Conservation (phyloP, 2,888 invertebrate species). For the Philonicus albiceps region DNA sequence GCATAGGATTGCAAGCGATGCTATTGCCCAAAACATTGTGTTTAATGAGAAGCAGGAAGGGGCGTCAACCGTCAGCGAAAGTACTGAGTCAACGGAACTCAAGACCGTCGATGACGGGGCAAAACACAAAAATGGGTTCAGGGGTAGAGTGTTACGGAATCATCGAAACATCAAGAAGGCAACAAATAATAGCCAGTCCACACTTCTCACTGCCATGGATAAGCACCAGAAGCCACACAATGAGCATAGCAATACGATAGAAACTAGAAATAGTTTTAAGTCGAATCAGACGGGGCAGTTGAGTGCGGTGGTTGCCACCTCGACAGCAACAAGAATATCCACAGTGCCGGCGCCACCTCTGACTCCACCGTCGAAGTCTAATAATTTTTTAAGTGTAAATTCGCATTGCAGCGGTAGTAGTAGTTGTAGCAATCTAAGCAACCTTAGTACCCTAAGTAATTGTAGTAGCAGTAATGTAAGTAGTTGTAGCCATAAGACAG, state of each 20-base stretch:
- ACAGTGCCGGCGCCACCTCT: neutral
- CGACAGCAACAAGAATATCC: neutral
- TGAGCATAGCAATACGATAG: constrained; percentile 20
- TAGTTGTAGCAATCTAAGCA: constrained; percentile 51
- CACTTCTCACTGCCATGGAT: neutral
- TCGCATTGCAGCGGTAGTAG: constrained; percentile 51
- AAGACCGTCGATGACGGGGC: neutral
- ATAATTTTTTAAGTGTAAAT: constrained; percentile 40
- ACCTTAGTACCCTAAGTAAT: constrained; percentile 54
- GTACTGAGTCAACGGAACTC: neutral
- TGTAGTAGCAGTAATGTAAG: constrained; percentile 51
- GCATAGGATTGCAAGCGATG: constrained; percentile 58
- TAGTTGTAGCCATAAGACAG: constrained; percentile 46
- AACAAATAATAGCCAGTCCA: neutral
- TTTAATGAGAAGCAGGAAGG: constrained; percentile 64
- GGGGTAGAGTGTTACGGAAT: constrained; percentile 42
- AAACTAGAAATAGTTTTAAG: constrained; percentile 6
- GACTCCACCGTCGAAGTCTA: constrained; percentile 14
- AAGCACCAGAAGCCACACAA: constrained; percentile 20
- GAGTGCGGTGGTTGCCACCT: neutral
- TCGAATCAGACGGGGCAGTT: neutral
- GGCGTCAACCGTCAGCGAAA: constrained; percentile 49
- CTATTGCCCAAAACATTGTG: constrained; percentile 60
- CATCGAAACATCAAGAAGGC: constrained; percentile 13
- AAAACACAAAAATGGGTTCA: constrained; percentile 8